Evolutionary conservation across 2,888 invertebrate genomes (phyloP), one percentile per base, ranked within the genome.

Genomic region (Lasioglossum pauxillum): DNA sequence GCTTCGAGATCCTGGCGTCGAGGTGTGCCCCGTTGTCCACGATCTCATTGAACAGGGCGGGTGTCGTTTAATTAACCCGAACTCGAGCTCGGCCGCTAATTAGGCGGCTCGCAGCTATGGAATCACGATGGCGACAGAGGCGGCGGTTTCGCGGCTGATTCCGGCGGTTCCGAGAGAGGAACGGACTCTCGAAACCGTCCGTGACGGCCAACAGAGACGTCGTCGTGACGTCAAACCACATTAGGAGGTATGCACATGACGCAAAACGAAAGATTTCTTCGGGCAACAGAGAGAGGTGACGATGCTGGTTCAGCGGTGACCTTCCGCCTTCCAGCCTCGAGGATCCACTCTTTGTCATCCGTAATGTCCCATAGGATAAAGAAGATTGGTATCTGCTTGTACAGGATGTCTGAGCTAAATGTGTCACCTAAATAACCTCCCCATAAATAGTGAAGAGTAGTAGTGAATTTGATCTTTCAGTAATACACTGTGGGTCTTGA

Each of bases 241-340:
- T 80, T 72, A 80, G 73, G 69, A 82, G 19, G 60, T 69, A 75
- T 72, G 67, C 35, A 64, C 60, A 41, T 88, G 87, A 88, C 88
- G 88, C 27, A 87, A 82, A 80, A 71, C 53, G 80, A 41, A 60
- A 75, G 74, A 83, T 81, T 76, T 79, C 83, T 79, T 53, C 71
- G 5, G 74, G 67, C 80, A 72, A 67, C 14, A 38, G 46, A 60
- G 49, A 49, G 53, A 27, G 60, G 35, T 46, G 16, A 23, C 41
- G 49, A 27, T 74, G 64, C 74, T 71, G 49, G 73, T 53, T 75
- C 78, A 38, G 53, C 46, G 83, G 77, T 81, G 87, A 83, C 83
- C 87, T 86, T 87, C 82, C 80, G 79, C 81, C 87, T 86, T 87
- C 82, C 82, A 64, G 77, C 60, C 12, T n/a, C 46, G 31, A 78